Evolutionary conservation across 2,113 vertebrate species (phyloP), one percentile per base, ranked within the genome.

Genomic region (Psephotus haematonotus): DNA sequence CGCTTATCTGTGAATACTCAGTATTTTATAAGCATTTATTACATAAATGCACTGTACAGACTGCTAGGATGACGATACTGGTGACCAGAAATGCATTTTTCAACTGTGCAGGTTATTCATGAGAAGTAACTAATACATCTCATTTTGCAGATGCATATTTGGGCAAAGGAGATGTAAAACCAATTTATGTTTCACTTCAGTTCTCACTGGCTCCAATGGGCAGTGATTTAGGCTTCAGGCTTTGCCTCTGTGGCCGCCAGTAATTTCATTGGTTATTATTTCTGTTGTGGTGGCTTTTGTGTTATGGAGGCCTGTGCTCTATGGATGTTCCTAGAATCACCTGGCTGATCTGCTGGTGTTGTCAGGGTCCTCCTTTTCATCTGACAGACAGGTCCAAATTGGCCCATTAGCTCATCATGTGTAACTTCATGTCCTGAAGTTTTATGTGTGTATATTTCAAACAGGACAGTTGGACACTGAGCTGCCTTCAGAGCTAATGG

Each of bases 1-100:
- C 72, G 9, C 25, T 82, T 89, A 12, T 64, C 75, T 55, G 53
- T 84, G 83, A 93, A 41, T 95, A 91, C 28, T 87, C 35, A 4
- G 50, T 74, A 59, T 89, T 87, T 80, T 92, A 93, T 65, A 89
- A 84, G 78, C 41, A 76, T 62, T 78, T 79, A 68, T 76, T 76
- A 83, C 43, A 71, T 70, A 93, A 52, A 86, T 85, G 94, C 67
- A 84, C 81, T 86, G 90, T 90, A 91, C 83, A 90, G 84, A 80
- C 74, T 69, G 87, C 89, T 88, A 94, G 95, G 85, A 79, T 90
- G 89, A 77, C 57, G 59, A 69, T 67, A 90, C n/a, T 39, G 74
- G 39, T 85, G 84, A 94, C 67, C 81, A 90, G 87, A 96, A 94
- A 88, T 86, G 81, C 82, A 11, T 28, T 81, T 89, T 90, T 92